A percentile compares a stretch with the other conserved stretches of the same genome.
Conservation (phyloP, 2,888 invertebrate genomes). For the Achlya flavicornis region DNA sequence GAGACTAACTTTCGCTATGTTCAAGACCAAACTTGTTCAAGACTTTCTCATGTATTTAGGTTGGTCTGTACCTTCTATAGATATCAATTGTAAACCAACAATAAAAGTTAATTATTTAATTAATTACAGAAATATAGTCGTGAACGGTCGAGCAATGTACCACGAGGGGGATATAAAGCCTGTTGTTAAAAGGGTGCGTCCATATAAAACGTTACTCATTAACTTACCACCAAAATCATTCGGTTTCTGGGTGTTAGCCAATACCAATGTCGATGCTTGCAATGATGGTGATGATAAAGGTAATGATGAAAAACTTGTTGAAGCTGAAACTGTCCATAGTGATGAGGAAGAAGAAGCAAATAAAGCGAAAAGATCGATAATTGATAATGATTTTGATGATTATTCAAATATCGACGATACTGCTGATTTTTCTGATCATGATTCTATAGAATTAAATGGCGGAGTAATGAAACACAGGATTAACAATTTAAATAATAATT, state of each 20-base stretch:
- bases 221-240: conserved; percentile 87
- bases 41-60: too few species aligned
- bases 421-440: conserved; percentile 36
- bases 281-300: conserved; percentile 38
- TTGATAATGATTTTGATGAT: conserved; percentile 38
- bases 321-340: conserved; percentile 33
- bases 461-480: conserved; percentile 46
- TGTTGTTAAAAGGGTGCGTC: conserved; percentile 76
- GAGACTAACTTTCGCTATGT: too few species aligned
- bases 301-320: conserved; percentile 33
- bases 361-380: conserved; percentile 50
- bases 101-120: conserved; percentile 1
- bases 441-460: conserved; percentile 30
- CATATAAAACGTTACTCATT: conserved; percentile 81
- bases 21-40: too few species aligned
- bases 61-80: too few species aligned
- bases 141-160: conserved; percentile 86
- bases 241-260: conserved; percentile 90
- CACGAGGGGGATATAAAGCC: conserved; percentile 84
- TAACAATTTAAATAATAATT: conserved; percentile 51
- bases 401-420: conserved; percentile 30
- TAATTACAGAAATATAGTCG: conserved; percentile 80
- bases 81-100: too few species aligned
- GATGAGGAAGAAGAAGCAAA: conserved; percentile 26
- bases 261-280: conserved; percentile 85